A percentile compares a stretch with the other conserved stretches of the same genome.
These are phyloP conservation scores for Eufriesea mexicana DNA, from an alignment of 1,140 invertebrate species.

Conservation along the genomic window DNA sequence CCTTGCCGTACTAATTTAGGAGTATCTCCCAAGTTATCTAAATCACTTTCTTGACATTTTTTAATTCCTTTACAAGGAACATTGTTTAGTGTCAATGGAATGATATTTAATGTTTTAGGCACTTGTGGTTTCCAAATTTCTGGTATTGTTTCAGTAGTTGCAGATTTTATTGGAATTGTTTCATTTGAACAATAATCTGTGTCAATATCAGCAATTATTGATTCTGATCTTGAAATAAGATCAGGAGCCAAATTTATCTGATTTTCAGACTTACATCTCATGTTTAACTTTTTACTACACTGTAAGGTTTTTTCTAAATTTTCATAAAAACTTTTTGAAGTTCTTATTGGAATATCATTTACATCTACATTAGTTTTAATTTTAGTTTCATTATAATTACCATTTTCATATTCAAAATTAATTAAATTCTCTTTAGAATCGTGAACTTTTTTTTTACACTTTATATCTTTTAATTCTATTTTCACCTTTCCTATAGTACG, in stretches of 20 bases:
- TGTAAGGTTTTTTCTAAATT: neutral
- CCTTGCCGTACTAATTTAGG: constrained; percentile 84
- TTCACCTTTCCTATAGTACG: constrained; percentile 19
- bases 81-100: constrained; percentile 75
- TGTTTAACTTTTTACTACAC: constrained; percentile 45
- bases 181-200: constrained; percentile 70
- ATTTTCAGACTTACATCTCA: constrained; percentile 53
- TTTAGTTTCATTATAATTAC: constrained; percentile 6
- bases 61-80: constrained; percentile 26
- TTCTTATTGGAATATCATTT: constrained; percentile 3
- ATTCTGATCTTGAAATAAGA: constrained; percentile 60
- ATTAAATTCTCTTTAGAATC: constrained; percentile 1
- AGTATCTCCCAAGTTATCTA: constrained; percentile 53
- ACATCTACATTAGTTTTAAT: neutral
- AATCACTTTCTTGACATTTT: constrained; percentile 1
- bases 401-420: neutral
- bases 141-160: constrained; percentile 65
- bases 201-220: constrained; percentile 66
- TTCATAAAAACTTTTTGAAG: neutral
- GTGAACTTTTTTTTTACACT: neutral
- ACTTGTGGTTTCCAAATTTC: constrained; percentile 77
- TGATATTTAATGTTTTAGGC: constrained; percentile 77
- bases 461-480: neutral
- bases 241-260: constrained; percentile 47
- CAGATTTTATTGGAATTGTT: constrained; percentile 56